Base-by-base conservation (phyloP, 30 jellyfish, hydroid and myxozoan genomes). In the Chrysaora quinquecirrha region DNA sequence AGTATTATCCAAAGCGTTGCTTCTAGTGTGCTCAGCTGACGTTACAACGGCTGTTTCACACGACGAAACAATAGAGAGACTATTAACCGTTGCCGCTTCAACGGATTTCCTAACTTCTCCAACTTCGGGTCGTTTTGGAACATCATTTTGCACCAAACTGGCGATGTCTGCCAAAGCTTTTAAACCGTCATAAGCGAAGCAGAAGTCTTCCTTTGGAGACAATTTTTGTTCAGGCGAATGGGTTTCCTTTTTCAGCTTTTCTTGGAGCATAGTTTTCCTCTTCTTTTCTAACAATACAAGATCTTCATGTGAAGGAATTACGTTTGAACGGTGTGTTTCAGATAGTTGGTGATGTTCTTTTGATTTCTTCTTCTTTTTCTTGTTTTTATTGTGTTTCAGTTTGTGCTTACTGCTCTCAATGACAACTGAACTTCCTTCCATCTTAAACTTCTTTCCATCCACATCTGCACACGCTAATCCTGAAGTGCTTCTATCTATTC, bases 131-230 rank as follows among this genome's bases (percentile, higher is more conserved):
- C 46, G 18, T 14, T 62, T 74, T 46, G 54, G 54, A 38, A 14
- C 64, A 2, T 65, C 19, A 7, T 7, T 65, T 31, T 82, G 84
- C 4, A 81, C 82, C 6, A 67, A 78, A 60, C 79, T 67, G 34
- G 92, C 92, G 21, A 82, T 65, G 35, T 82, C 85, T 30, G 92
- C 92, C 46, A 82, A 54, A 19, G 92, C 92, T 49, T 56, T 68
- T 1, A 82, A 78, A 29, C 92, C 85, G 60, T 82, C 92, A 34
- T 76, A 76, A 21, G 78, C 38, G 2, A 16, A 52, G 29, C 2
- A 52, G 9, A n/a, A n/a, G n/a, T n/a, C n/a, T n/a, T n/a, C n/a
- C n/a, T n/a, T n/a, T n/a, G n/a, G n/a, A n/a, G n/a, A 3, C 54
- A 38, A 3, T 38, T 38, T 38, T 14, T 38, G 54, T 38, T 38